Evolutionary conservation across 2,113 vertebrate species (phyloP), one percentile per base, ranked within the genome.

Genomic region (Stegastes partitus): DNA sequence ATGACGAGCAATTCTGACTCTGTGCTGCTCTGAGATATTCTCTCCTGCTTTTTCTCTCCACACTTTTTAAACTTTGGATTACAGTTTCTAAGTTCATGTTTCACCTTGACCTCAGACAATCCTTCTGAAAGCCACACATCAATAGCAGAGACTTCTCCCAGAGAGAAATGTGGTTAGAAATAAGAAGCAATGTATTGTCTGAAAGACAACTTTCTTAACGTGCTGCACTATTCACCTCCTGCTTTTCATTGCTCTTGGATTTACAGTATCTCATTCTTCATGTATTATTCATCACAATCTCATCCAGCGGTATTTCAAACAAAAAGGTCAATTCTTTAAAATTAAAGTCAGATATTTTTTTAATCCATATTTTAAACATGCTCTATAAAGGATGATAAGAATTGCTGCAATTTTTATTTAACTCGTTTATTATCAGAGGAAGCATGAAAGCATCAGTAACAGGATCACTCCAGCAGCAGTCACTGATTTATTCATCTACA

Each of bases 71-170:
- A 68, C 59, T 64, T 56, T 77, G 51, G 44, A 84, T 90, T 82
- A 79, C 68, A 70, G 37, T 77, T 49, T 75, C 44, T 39, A 49
- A 79, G 63, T 81, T 81, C 62, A 75, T n/a, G 47, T 61, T 82
- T 91, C 81, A 91, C 84, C 76, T 83, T 89, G 88, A 88, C 85
- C 87, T 79, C 45, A 74, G 67, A 85, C 74, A 81, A 82, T 89
- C 68, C 69, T 63, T 77, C 74, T 79, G 54, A 88, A 88, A 86
- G 77, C 78, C 55, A 73, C 74, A 81, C 72, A 89, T 91, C 87
- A 89, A 84, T 74, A 87, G 83, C 44, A 63, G 54, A 79, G 85
- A 81, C 63, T 73, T 79, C 51, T 57, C 58, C 37, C 15, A 34
- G 25, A 23, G 69, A 79, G 62, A 68, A 56, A 62, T 11, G 39